phyloP scores from a whole-genome alignment of 2,113 vertebrate genomes.

The Gambusia holbrooki region DNA sequence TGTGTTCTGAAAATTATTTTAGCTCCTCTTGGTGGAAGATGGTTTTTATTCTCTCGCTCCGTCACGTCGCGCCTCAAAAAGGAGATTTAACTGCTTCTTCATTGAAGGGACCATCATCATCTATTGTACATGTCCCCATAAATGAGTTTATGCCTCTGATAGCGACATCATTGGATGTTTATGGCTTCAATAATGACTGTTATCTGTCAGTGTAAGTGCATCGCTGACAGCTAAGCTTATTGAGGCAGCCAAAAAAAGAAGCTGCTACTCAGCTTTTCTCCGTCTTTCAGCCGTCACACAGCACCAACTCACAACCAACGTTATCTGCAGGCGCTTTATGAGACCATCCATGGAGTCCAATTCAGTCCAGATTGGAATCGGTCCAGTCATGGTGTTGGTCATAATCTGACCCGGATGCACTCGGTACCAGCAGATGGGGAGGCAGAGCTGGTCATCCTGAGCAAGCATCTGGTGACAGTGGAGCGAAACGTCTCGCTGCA shows the following conservation, averaged over 20 bases:
- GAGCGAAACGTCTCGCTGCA: neutral
- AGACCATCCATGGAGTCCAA: neutral
- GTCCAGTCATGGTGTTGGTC: neutral
- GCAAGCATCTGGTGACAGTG: too few species aligned
- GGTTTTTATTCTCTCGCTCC: neutral
- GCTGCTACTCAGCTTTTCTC: constrained; percentile 15
- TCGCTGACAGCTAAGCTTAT: constrained; percentile 39
- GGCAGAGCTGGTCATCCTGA: too few species aligned
- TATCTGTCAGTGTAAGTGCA: constrained; percentile 51
- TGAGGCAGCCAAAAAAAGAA: constrained; percentile 19
- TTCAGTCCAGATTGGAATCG: neutral
- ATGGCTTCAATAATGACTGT: constrained; percentile 23
- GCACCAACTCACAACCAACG: neutral
- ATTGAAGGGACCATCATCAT: constrained; percentile 8
- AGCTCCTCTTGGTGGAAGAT: neutral
- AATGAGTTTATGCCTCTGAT: constrained; percentile 28
- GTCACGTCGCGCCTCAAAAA: neutral
- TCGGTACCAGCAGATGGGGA: too few species aligned
- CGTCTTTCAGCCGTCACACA: neutral
- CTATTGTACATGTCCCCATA: neutral
- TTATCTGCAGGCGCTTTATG: neutral
- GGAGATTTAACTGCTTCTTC: constrained; percentile 15
- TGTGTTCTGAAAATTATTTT: constrained; percentile 2
- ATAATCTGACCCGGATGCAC: neutral
- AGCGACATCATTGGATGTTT: constrained; percentile 29